Percentiles rank a stretch among this genome's conserved stretches.
Evolutionary conservation across 2,888 invertebrate species (phyloP).

Genomic region (Quadriops clusia): DNA sequence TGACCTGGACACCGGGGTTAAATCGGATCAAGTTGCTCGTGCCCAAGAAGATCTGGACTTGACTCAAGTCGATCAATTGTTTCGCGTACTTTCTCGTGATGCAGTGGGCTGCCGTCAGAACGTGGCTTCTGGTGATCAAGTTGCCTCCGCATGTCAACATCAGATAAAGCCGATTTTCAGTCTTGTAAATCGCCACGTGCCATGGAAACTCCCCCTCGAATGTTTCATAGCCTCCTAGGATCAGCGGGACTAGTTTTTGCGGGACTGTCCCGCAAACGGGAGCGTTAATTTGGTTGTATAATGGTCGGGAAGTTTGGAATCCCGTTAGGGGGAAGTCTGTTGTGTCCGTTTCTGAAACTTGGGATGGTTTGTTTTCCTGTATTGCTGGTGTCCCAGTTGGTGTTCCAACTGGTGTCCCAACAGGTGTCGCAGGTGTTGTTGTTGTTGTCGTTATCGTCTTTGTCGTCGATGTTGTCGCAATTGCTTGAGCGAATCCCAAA

Average conservation of each 20-base stretch:
- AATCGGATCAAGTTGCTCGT: conserved; percentile 28
- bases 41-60: conserved; percentile 23
- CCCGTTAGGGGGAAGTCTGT: no score
- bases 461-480: conserved; percentile 26
- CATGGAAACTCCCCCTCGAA: conserved; percentile 55
- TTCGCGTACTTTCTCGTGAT: conserved; percentile 26
- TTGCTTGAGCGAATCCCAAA: conserved; percentile 30
- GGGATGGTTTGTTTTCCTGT: no score
- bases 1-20: conserved; percentile 36
- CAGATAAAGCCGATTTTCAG: conserved; percentile 30
- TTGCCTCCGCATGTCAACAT: conserved; percentile 32
- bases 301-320: no score
- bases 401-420: no score
- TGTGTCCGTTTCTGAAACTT: no score
- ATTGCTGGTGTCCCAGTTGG: no score
- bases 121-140: conserved; percentile 24
- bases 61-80: no score
- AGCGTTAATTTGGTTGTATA: no score
- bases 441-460: conserved; percentile 3
- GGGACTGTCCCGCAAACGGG: no score
- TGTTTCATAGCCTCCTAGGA: conserved; percentile 47
- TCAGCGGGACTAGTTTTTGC: conserved; percentile 44
- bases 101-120: conserved; percentile 33
- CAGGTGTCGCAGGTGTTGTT: no score
- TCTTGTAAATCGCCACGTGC: conserved; percentile 53